A percentile compares a stretch with the other conserved stretches of the same genome.
phyloP scores from a whole-genome alignment of 2,113 vertebrate genomes.

The Sprattus sprattus region DNA sequence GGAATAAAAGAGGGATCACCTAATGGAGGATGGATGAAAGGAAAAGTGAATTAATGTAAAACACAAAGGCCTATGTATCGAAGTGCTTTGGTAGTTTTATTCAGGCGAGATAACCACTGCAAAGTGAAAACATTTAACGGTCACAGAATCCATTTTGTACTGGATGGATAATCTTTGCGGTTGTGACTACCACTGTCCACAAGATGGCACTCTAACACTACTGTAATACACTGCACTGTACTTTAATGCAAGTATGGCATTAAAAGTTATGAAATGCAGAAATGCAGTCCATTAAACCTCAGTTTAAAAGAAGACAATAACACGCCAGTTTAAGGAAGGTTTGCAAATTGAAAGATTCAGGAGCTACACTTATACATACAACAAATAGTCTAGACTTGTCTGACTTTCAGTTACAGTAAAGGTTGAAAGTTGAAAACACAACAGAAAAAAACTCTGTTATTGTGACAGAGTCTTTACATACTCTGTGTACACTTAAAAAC shows the following conservation, averaged over 20 bases:
- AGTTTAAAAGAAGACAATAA: not conserved
- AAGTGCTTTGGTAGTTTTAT: constrained; percentile 14
- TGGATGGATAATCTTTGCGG: not conserved
- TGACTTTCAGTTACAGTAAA: not conserved
- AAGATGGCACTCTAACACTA: constrained; percentile 3
- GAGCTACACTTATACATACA: not conserved
- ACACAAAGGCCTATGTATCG: not conserved
- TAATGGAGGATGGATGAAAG: not conserved
- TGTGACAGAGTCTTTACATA: not conserved
- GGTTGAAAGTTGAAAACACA: not conserved
- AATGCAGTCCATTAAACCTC: not conserved
- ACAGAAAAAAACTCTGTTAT: not conserved
- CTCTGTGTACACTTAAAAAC: not conserved
- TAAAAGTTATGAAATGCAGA: not conserved
- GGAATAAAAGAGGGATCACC: not conserved
- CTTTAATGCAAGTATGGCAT: not conserved
- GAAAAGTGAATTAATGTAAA: not conserved
- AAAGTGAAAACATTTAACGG: not conserved
- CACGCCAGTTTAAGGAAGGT: not conserved
- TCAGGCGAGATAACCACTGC: not conserved
- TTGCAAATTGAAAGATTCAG: not conserved
- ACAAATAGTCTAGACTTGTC: not conserved
- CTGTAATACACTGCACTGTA: not conserved
- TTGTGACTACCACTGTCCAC: constrained; percentile 9
- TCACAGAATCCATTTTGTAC: not conserved